A percentile compares a stretch with the other conserved stretches of the same genome.
Evolutionary conservation across 2,888 invertebrate species (phyloP).

Genomic region (Nebria brevicollis): DNA sequence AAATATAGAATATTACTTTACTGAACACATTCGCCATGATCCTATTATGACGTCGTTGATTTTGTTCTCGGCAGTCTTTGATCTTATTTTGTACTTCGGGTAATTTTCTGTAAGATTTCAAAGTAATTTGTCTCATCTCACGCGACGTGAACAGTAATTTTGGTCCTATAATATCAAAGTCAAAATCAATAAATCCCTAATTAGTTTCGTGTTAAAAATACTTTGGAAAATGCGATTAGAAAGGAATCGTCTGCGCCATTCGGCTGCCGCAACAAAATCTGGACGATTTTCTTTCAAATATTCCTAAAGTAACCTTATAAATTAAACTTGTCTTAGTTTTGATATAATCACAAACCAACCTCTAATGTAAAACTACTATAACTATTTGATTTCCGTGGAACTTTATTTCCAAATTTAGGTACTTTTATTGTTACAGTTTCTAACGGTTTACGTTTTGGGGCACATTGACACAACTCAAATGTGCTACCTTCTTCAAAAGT

Average conservation of each 20-base stretch:
- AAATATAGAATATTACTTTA: slow-evolving; percentile 65
- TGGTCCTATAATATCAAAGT: slow-evolving; percentile 57
- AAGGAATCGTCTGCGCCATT: slow-evolving; percentile 52
- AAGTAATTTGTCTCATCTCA: slow-evolving; percentile 71
- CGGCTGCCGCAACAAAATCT: slow-evolving; percentile 72
- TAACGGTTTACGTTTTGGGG: slow-evolving; percentile 10
- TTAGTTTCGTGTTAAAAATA: slow-evolving; percentile 9
- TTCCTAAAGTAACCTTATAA: slow-evolving; percentile 66
- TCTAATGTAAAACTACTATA: neutral
- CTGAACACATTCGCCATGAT: slow-evolving; percentile 81
- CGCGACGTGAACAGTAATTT: slow-evolving; percentile 66
- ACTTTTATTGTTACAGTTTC: slow-evolving; percentile 48
- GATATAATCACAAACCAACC: neutral
- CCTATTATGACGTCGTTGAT: slow-evolving; percentile 72
- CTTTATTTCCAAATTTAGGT: slow-evolving; percentile 42
- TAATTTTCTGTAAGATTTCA: slow-evolving; percentile 73
- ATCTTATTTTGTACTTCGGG: slow-evolving; percentile 77
- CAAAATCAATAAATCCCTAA: slow-evolving; percentile 28
- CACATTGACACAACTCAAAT: slow-evolving; percentile 1
- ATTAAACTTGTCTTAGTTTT: neutral
- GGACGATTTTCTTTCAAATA: slow-evolving; percentile 77
- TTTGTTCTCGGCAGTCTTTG: slow-evolving; percentile 69
- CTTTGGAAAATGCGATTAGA: slow-evolving; percentile 18
- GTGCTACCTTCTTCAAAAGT: slow-evolving; percentile 26
- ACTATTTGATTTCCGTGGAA: neutral